These are phyloP conservation scores for Platichthys flesus DNA, from an alignment of 2,113 vertebrate species.

Conservation along the genomic window DNA sequence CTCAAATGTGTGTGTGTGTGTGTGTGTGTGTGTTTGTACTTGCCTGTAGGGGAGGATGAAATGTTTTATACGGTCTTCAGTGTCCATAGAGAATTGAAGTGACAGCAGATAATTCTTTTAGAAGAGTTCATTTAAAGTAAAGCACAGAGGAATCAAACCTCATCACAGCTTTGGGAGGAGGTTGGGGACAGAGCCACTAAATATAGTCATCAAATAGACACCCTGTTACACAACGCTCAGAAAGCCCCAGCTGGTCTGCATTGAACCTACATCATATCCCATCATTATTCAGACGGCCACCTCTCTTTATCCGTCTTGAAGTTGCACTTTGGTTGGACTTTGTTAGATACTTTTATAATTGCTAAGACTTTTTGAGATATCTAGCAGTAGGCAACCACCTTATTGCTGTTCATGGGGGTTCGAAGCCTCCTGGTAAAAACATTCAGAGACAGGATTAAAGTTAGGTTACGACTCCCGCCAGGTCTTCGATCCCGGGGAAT, in stretches of 20 bases:
- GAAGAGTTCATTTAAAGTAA: constrained; percentile 62
- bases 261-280: constrained; percentile 30
- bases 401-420: background rate
- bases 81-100: constrained; percentile 68
- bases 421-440: background rate
- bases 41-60: constrained; percentile 15
- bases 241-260: constrained; percentile 17
- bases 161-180: constrained; percentile 39
- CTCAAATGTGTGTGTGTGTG: constrained; percentile 2
- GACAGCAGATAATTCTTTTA: constrained; percentile 76
- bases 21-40: background rate
- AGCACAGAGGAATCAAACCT: constrained; percentile 56
- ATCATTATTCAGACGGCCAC: constrained; percentile 52
- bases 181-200: constrained; percentile 24
- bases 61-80: constrained; percentile 61
- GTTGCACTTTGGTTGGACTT: constrained; percentile 9
- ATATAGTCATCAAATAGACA: constrained; percentile 60
- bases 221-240: constrained; percentile 22
- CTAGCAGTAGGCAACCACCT: background rate
- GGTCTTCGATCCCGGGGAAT: background rate
- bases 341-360: too few relatives aligned
- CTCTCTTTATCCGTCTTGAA: constrained; percentile 42
- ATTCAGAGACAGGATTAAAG: background rate
- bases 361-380: too few relatives aligned
- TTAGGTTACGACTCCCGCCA: background rate